Base-by-base conservation (phyloP, 1,140 invertebrate genomes). In the Formica exsecta region DNA sequence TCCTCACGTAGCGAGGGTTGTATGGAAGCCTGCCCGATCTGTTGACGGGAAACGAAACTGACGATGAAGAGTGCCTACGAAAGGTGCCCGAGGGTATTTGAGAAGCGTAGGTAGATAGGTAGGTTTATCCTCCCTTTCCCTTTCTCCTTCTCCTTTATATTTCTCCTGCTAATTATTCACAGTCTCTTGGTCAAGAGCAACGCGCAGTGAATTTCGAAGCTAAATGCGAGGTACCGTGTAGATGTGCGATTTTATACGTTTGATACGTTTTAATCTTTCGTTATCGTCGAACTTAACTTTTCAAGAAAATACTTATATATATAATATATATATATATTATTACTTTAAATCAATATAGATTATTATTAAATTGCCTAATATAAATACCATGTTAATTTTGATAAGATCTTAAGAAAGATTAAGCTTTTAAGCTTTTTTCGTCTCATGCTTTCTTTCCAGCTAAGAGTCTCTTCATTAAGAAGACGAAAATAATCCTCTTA, bases 151-250 rank as follows among this genome's bases (percentile, higher is more conserved):
- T 38, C 19, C 32, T 16, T 85, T 36, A 70, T 19, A 89, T 71
- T 64, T 85, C 59, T 36, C 29, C 71, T 13, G 65, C 61, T 90
- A 89, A 91, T 91, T 91, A 91, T 90, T 91, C 79, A 91, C 83
- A 70, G 89, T 68, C 73, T 88, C 74, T 86, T 89, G 76, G 61
- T 71, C 77, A 79, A 80, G 68, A 62, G 16, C 71, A 85, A 65
- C 62, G 64, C 44, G 44, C 51, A 59, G 68, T 68, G 48, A 73
- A 73, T 76, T 74, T 70, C 54, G 36, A 44, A n/a, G 51, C 8
- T 64, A 68, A 22, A 29, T 25, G 36, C 32, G 36, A 6, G 51
- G 22, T 36, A 57, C 16, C 22, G 22, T 29, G 6, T 57, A 51
- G 7, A 19, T 16, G 32, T 16, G 16, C 32, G 16, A 77, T 65